Base-by-base conservation (phyloP, 2,888 invertebrate genomes). In the Timema podura region DNA sequence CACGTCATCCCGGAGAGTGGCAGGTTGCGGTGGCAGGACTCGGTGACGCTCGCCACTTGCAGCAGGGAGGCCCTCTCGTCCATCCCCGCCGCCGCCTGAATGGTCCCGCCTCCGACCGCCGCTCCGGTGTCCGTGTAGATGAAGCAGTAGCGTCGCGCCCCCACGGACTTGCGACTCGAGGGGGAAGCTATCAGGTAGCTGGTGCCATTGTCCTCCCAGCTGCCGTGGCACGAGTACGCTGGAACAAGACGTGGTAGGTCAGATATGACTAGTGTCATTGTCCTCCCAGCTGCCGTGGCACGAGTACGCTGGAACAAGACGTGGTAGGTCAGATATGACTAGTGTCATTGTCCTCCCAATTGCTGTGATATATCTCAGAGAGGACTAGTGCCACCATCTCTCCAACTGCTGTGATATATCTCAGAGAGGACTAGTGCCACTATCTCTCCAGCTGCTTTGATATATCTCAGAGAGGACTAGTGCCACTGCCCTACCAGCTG, bases 241-340 rank as follows among this genome's bases (percentile, higher is more conserved):
- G 83, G 15, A 81, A 81, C 2, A 54, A 8, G 5, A 54, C 2
- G 15, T 51, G 5, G 15, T n/a, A 5, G n/a, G 45, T 9, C 8
- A 65, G 10, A 9, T 13, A 15, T n/a, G 16, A 45, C 91, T 91
- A 69, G 92, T 91, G 75, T 91, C 92, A 79, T 91, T 91, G 80
- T 95, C 94, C 77, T 90, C 89, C 95, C 95, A 95, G 65, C 91
- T 88, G 68, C 94, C 95, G 81, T 94, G 93, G 81, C 95, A 95
- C 51, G 92, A 91, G 83, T 93, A 95, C 70, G 92, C 94, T 93
- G 83, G 15, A 81, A 81, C 2, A 54, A 8, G 5, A 54, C 2
- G 15, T 51, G 5, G 15, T n/a, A 5, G n/a, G 45, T 9, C 8
- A 65, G 10, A 9, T 13, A 15, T n/a, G 16, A 45, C 91, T 91